Evolutionary conservation across 2,797 vertebrate species (phyloP), one percentile per base, ranked within the genome.

Genomic region (Pogonophryne albipinna): DNA sequence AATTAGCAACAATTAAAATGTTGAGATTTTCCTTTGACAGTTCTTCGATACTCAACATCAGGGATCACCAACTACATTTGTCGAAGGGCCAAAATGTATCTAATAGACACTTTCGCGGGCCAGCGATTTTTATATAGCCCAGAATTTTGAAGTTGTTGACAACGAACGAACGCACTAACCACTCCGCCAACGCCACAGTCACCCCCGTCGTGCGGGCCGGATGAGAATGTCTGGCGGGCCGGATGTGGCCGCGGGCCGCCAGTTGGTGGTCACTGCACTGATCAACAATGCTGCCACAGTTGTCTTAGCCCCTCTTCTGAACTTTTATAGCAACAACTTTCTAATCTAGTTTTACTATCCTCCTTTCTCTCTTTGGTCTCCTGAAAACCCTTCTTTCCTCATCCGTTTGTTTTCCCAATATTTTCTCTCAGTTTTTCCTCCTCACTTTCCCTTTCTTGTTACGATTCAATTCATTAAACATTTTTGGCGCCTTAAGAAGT

Each of bases 381-480:
- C 59, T 72, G 38, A 66, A 80, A 63, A 61, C 45, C 57, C 46
- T 66, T 84, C 74, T 74, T 79, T 87, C 78, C 76, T 80, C 71
- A 67, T 69, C 13, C 31, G 50, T 82, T 88, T 81, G 72, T 79
- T 78, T 79, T 74, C 74, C 19, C 44, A 47, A 12, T 71, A 38
- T 84, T 73, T 59, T 71, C 66, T 66, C 64, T 73, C 49, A 46
- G 31, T 0, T 23, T 51, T 82, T 69, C 76, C 67, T 76, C 74
- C 79, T 90, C 75, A 66, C 74, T 74, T 85, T 87, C 27, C 73
- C 74, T 76, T 80, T 83, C 79, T 85, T 82, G 49, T 82, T 74
- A 85, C 27, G 86, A 86, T 89, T 66, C 86, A 89, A 83, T 86
- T 88, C 88, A 89, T 89, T 87, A 78, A 86, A 83, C 72, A 69